These are phyloP conservation scores for Bellardia bayeri DNA, from an alignment of 2,888 invertebrate species.

Conservation along the genomic window DNA sequence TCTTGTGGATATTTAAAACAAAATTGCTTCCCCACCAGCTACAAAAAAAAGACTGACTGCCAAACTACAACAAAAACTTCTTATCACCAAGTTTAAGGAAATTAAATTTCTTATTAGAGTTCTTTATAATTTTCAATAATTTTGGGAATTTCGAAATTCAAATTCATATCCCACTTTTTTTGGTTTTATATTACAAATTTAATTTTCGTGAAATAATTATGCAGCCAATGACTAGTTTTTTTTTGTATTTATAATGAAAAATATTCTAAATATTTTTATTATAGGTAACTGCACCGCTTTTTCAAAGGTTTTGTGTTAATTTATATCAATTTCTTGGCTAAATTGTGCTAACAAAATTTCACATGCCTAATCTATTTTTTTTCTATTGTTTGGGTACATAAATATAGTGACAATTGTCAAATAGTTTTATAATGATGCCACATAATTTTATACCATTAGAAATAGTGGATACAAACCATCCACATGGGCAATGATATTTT, in stretches of 20 bases:
- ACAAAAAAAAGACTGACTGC: background rate
- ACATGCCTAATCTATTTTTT: conserved; percentile 50
- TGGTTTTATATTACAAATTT: background rate
- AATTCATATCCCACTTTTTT: background rate
- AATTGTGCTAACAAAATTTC: conserved; percentile 54
- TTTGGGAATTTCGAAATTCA: background rate
- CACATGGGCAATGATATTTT: too few relatives aligned
- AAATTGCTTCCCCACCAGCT: background rate
- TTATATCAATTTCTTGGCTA: conserved; percentile 13
- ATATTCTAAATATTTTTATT: background rate
- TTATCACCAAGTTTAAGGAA: background rate
- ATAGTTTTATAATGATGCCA: conserved; percentile 19
- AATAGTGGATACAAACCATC: too few relatives aligned
- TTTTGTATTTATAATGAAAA: background rate
- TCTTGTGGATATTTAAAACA: background rate
- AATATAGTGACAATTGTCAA: conserved; percentile 37
- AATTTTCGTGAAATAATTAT: background rate
- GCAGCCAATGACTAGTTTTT: background rate
- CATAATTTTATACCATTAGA: background rate
- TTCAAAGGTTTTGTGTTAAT: background rate
- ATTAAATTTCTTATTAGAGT: background rate
- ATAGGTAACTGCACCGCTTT: background rate
- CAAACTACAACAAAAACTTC: too few relatives aligned
- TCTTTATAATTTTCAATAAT: conserved; percentile 4
- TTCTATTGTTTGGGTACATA: conserved; percentile 54